Evolutionary conservation across 2,888 invertebrate species (phyloP).

Genomic region (Ellobium chinense): DNA sequence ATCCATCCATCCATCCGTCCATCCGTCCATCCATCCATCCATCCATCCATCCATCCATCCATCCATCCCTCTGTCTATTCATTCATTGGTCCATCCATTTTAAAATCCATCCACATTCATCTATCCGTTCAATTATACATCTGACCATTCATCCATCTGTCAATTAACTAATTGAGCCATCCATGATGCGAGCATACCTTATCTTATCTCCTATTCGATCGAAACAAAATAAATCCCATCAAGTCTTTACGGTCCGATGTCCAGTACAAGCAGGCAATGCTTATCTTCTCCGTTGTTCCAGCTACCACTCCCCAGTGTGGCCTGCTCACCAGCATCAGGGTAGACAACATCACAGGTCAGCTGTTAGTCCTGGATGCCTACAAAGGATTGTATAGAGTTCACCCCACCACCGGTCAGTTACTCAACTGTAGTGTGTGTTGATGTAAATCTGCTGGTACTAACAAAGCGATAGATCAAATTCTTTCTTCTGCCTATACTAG

Average conservation of each 20-base stretch:
- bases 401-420: constrained; percentile 28
- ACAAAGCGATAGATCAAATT: background rate
- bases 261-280: too few relatives aligned
- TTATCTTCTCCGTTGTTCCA: background rate
- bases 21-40: background rate
- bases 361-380: constrained; percentile 33
- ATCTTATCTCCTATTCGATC: too few relatives aligned
- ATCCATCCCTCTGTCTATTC: background rate
- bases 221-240: too few relatives aligned
- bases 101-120: background rate
- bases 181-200: too few relatives aligned
- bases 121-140: background rate
- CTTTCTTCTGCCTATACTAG: too few relatives aligned
- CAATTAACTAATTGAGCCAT: too few relatives aligned
- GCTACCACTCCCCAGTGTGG: too few relatives aligned
- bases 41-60: background rate
- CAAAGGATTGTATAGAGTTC: constrained; percentile 25
- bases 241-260: too few relatives aligned
- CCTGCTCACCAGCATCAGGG: constrained; percentile 34
- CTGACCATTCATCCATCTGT: background rate
- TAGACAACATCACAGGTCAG: constrained; percentile 2
- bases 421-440: background rate
- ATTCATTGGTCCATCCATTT: background rate
- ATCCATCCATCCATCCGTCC: background rate
- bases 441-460: background rate